A percentile compares a stretch with the other conserved stretches of the same genome.
These are phyloP conservation scores for Microtus richardsoni DNA, from an alignment of 2,113 vertebrate genomes.

Conservation along the genomic window DNA sequence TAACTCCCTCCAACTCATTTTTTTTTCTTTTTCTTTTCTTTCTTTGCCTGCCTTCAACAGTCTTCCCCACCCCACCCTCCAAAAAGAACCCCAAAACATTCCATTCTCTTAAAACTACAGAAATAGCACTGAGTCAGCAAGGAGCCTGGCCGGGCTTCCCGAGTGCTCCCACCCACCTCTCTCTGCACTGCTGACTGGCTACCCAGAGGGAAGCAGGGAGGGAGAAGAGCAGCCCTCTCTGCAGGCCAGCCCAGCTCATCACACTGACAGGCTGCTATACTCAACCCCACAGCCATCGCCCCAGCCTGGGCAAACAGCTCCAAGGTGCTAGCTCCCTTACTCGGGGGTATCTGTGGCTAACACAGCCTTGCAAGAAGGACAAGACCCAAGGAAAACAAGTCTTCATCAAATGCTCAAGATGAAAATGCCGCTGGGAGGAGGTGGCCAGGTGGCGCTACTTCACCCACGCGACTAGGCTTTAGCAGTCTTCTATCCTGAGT, in stretches of 20 bases:
- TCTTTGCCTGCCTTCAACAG: slow-evolving; percentile 37
- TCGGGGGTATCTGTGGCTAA: slow-evolving; percentile 28
- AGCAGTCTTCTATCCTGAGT: slow-evolving; percentile 38
- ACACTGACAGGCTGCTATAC: neutral
- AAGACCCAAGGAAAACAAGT: slow-evolving; percentile 3
- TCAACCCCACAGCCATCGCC: neutral
- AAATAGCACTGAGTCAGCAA: slow-evolving; percentile 78
- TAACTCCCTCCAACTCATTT: slow-evolving; percentile 59
- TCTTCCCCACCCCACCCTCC: neutral
- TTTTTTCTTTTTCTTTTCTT: too few relatives aligned
- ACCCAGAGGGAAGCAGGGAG: slow-evolving; percentile 4
- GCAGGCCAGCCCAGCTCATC: neutral
- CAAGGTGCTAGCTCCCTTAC: slow-evolving; percentile 42
- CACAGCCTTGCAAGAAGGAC: slow-evolving; percentile 60
- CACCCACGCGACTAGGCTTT: slow-evolving; percentile 24
- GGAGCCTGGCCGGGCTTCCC: slow-evolving; percentile 22
- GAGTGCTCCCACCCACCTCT: neutral
- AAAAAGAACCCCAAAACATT: slow-evolving; percentile 70
- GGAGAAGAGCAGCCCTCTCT: neutral
- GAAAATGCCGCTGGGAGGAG: neutral
- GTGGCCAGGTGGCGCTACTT: neutral
- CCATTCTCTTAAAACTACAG: slow-evolving; percentile 78
- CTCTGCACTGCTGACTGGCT: slow-evolving; percentile 1
- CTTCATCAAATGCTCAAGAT: slow-evolving; percentile 5
- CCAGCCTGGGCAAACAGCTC: neutral